Base-by-base conservation (phyloP, 2,888 invertebrate genomes). In the Metalampra italica region DNA sequence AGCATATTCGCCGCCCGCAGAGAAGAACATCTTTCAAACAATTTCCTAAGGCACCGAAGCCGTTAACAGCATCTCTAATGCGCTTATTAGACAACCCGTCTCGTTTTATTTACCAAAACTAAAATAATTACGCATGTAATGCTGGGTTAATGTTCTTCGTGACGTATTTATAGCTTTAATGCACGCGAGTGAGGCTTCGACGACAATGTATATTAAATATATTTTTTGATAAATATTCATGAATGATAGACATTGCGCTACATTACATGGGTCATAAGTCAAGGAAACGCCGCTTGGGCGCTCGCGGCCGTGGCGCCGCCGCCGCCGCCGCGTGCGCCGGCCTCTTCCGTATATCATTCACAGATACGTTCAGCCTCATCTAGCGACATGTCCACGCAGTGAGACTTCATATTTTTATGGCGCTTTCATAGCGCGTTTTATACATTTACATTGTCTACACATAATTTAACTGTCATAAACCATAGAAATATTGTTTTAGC, bases 201-300 rank as follows among this genome's bases (percentile, higher is more conserved):
- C 65, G 78, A 81, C 76, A 78, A 73, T 75, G 71, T 79, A 73
- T 74, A 71, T 76, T 71, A 69, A 75, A 74, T 64, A 77, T 77
- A 74, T 80, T 83, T 22, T 79, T 76, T 69, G 71, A 84, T 86
- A 81, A 88, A 88, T 89, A 88, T 89, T 88, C 84, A 89, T 87
- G 85, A 88, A 79, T 81, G 82, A 87, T 88, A 80, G 84, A 80
- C 74, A 80, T 81, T 83, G 85, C 82, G 74, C 76, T 86, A 78
- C 75, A 79, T 80, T 83, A 87, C 86, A 86, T 66, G 71, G 71
- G 75, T 71, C 70, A 84, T 89, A 87, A 86, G 84, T 88, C 88
- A 87, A 84, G 72, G 66, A 75, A 78, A 78, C 82, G 80, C 81
- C 73, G 77, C 68, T 57, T 60, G 52, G 56, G 60, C 68, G 72